These are phyloP conservation scores for Amazona finschi DNA, from an alignment of 2,797 vertebrate genomes.

Conservation along the genomic window DNA sequence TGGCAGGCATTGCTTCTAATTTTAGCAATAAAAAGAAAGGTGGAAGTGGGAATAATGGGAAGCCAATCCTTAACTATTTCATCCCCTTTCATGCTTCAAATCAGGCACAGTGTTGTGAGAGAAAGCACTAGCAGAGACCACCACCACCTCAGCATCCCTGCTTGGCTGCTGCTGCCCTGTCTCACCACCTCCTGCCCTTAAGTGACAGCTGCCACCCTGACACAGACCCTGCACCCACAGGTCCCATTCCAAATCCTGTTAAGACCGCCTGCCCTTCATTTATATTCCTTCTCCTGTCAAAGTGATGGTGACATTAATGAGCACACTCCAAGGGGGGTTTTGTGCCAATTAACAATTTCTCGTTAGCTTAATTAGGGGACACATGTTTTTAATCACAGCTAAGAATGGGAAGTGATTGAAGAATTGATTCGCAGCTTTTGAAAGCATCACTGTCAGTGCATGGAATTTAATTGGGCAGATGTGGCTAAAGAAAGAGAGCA, in stretches of 20 bases:
- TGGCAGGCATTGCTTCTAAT: neutral
- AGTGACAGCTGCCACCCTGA: neutral
- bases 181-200: neutral
- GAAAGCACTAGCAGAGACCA: neutral
- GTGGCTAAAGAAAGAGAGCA: conserved; percentile 32
- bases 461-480: conserved; percentile 73
- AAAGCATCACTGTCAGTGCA: conserved; percentile 58
- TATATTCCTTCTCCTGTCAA: conserved; percentile 73
- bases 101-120: neutral
- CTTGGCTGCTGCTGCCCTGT: neutral
- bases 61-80: neutral
- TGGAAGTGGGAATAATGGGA: neutral
- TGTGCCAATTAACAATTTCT: conserved; percentile 83
- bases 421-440: conserved; percentile 75
- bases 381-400: conserved; percentile 88
- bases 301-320: conserved; percentile 81
- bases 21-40: neutral
- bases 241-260: neutral
- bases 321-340: conserved; percentile 71
- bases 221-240: neutral
- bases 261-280: conserved; percentile 72
- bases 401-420: conserved; percentile 76
- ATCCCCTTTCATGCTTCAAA: neutral
- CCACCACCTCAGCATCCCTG: neutral
- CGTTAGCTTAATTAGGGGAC: conserved; percentile 87